Evolutionary conservation across 2,888 invertebrate species (phyloP).

Genomic region (Chaetoderma sp.): DNA sequence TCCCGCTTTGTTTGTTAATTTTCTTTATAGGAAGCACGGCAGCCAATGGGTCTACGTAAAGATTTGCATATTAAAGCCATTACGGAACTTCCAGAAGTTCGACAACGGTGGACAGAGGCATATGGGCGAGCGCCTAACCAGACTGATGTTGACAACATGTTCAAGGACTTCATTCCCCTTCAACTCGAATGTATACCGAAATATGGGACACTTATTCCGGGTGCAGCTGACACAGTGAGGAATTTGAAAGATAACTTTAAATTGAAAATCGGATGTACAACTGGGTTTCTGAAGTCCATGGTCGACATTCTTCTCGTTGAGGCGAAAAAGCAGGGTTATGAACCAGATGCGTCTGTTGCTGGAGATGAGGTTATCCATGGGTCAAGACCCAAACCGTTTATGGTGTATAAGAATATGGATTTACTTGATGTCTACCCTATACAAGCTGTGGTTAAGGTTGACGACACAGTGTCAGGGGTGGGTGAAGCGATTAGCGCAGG

Average conservation of each 20-base stretch:
- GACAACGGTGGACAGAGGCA: conserved; percentile 56
- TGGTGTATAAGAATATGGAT: conserved; percentile 69
- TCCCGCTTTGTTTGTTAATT: too few species aligned
- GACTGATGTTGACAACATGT: conserved; percentile 65
- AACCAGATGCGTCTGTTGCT: conserved; percentile 64
- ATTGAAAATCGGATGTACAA: conserved; percentile 61
- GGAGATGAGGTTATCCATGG: conserved; percentile 67
- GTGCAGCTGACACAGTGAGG: conserved; percentile 51
- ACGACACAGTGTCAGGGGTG: conserved; percentile 67
- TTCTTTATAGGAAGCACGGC: conserved; percentile 66
- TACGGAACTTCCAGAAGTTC: conserved; percentile 55
- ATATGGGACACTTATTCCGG: conserved; percentile 59
- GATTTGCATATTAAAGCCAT: conserved; percentile 63
- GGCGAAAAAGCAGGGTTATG: conserved; percentile 64
- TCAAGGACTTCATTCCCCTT: conserved; percentile 65
- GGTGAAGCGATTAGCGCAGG: conserved; percentile 68
- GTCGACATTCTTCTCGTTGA: conserved; percentile 59
- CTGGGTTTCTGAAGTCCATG: conserved; percentile 64
- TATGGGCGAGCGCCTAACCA: conserved; percentile 57
- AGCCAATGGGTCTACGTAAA: conserved; percentile 69
- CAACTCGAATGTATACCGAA: conserved; percentile 55
- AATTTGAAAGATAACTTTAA: conserved; percentile 52
- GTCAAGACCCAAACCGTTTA: conserved; percentile 67
- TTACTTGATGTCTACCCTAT: conserved; percentile 65
- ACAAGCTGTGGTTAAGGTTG: conserved; percentile 65